Conservation (phyloP, 2,797 vertebrate species). For the Babyrousa celebensis region DNA sequence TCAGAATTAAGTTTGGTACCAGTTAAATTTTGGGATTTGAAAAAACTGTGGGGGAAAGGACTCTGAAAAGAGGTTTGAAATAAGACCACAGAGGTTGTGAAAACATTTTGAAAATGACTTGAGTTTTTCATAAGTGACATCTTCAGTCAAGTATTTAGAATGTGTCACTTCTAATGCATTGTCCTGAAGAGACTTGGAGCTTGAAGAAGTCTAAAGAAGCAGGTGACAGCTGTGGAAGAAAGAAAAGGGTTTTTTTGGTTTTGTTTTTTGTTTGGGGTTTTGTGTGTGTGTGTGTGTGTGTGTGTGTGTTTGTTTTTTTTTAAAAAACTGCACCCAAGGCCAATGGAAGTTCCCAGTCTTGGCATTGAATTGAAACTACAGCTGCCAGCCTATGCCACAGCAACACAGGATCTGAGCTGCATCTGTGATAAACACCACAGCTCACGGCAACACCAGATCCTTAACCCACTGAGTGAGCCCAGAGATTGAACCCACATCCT, state of each 20-base stretch:
- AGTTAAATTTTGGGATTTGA: slow-evolving; percentile 52
- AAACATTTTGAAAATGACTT: slow-evolving; percentile 12
- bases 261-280: too few relatives aligned
- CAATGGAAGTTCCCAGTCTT: too few relatives aligned
- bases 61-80: slow-evolving; percentile 56
- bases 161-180: not conserved
- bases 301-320: too few relatives aligned
- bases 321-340: too few relatives aligned
- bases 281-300: too few relatives aligned
- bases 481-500: too few relatives aligned
- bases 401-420: too few relatives aligned
- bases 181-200: not conserved
- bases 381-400: too few relatives aligned
- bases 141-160: slow-evolving; percentile 2
- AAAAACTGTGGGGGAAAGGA: slow-evolving; percentile 19
- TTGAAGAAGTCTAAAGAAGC: slow-evolving; percentile 3
- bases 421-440: too few relatives aligned
- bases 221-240: not conserved
- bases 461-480: too few relatives aligned
- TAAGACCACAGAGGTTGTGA: slow-evolving; percentile 38
- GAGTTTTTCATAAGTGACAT: slow-evolving; percentile 37
- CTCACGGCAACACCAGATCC: too few relatives aligned
- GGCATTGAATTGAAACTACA: too few relatives aligned
- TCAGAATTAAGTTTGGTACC: slow-evolving; percentile 6
- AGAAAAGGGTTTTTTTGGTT: not conserved